Evolutionary conservation across 2,797 vertebrate genomes (phyloP), one percentile per base, ranked within the genome.

Genomic region (Astyanax mexicanus): DNA sequence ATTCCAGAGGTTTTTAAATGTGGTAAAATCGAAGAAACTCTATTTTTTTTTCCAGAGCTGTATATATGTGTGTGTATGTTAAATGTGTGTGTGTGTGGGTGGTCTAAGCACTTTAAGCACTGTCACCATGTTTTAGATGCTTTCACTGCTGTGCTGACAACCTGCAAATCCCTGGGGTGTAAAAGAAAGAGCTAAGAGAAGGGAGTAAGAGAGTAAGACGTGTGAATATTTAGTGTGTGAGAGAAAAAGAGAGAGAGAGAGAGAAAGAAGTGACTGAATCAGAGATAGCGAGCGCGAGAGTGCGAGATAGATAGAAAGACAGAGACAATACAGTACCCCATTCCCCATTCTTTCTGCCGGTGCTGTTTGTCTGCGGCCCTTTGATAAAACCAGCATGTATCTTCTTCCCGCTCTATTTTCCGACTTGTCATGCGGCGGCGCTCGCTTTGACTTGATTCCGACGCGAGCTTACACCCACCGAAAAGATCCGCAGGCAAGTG

Each of bases 351-450:
- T 72, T 73, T 78, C 62, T 72, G 76, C 66, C 61, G 69, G 58
- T 52, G 21, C 51, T n/a, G 73, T 74, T 60, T 74, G 27, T 79
- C 70, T 84, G 81, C 51, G 61, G 40, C 27, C 35, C 32, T 83
- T 81, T 81, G 77, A 83, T 81, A 81, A 84, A 83, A 75, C 65
- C 68, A 70, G 64, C 71, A 80, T 81, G 71, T 80, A 75, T 80
- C 77, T 78, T 78, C 61, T 73, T 71, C 5, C 32, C 29, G 75
- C 70, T 69, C 69, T 65, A 78, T 75, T 80, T 74, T 73, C 77
- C 72, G 80, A 69, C 74, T 77, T 84, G 82, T 81, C 80, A 78
- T 61, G 61, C 71, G 64, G 77, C 12, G 51, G 74, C 66, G 70
- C 64, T 79, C 10, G 54, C 66, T 80, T 83, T 83, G 72, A 78